These are phyloP conservation scores for Eristalis pertinax DNA, from an alignment of 2,888 invertebrate species.

Conservation along the genomic window DNA sequence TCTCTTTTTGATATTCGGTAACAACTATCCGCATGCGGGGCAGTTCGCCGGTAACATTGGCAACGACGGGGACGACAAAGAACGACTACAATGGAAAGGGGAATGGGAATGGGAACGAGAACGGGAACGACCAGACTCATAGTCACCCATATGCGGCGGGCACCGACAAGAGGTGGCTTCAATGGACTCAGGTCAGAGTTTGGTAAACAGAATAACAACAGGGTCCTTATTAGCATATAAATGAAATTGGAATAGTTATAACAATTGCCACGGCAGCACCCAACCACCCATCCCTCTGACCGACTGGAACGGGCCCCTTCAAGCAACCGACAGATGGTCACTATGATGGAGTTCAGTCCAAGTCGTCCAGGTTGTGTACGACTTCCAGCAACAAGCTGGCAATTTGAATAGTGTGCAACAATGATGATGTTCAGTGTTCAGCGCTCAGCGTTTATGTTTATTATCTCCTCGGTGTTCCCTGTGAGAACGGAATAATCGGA, in stretches of 20 bases:
- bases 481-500: slow-evolving; percentile 19
- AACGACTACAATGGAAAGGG: too few species aligned
- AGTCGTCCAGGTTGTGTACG: slow-evolving; percentile 18
- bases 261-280: slow-evolving; percentile 64
- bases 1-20: slow-evolving; percentile 47
- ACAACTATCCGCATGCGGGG: slow-evolving; percentile 42
- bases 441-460: slow-evolving; percentile 56
- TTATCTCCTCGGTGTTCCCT: slow-evolving; percentile 11
- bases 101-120: slow-evolving; percentile 6
- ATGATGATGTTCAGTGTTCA: slow-evolving; percentile 34
- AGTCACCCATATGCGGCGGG: slow-evolving; percentile 44
- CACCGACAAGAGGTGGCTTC: slow-evolving; percentile 14
- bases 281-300: neutral
- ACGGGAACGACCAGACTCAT: neutral
- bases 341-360: slow-evolving; percentile 53
- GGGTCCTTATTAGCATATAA: slow-evolving; percentile 76
- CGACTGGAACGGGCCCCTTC: slow-evolving; percentile 9
- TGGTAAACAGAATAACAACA: slow-evolving; percentile 75
- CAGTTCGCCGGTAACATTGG: neutral
- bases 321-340: slow-evolving; percentile 35
- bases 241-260: slow-evolving; percentile 75
- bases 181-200: slow-evolving; percentile 49
- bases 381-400: slow-evolving; percentile 61
- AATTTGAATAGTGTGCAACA: slow-evolving; percentile 61
- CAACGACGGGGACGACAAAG: slow-evolving; percentile 9